Evolutionary conservation across 2,113 vertebrate species (phyloP).

Genomic region (Bos javanicus): DNA sequence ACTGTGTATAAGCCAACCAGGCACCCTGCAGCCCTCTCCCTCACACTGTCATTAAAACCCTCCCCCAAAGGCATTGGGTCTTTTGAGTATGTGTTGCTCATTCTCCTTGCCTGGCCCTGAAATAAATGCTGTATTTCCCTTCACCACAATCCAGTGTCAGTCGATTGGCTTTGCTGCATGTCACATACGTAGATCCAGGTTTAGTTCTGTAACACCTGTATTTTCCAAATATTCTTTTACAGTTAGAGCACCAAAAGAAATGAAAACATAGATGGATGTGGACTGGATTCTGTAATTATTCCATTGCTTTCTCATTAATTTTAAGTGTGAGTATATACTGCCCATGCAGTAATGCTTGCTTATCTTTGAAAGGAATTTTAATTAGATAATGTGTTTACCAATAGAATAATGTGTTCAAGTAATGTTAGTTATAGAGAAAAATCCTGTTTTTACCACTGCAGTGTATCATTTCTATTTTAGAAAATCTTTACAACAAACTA

Average conservation of each 20-base stretch:
- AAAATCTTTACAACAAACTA: background rate
- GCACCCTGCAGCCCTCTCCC: background rate
- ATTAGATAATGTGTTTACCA: background rate
- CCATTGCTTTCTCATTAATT: background rate
- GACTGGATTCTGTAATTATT: background rate
- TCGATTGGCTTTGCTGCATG: background rate
- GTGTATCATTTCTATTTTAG: background rate
- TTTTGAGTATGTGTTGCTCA: background rate
- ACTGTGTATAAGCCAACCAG: background rate
- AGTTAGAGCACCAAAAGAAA: background rate
- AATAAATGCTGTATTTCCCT: background rate
- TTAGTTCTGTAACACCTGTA: background rate
- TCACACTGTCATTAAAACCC: background rate
- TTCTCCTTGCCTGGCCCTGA: background rate
- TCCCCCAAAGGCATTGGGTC: background rate
- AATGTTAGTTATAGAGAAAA: background rate
- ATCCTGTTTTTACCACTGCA: background rate
- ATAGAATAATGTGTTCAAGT: background rate
- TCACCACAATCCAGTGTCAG: background rate
- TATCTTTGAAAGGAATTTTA: background rate
- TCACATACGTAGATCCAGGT: background rate
- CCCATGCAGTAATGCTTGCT: background rate
- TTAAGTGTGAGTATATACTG: too few relatives aligned
- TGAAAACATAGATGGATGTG: background rate
- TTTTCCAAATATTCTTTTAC: background rate